phyloP scores from a whole-genome alignment of 2,888 invertebrate species.

The Caenorhabditis sp. region DNA sequence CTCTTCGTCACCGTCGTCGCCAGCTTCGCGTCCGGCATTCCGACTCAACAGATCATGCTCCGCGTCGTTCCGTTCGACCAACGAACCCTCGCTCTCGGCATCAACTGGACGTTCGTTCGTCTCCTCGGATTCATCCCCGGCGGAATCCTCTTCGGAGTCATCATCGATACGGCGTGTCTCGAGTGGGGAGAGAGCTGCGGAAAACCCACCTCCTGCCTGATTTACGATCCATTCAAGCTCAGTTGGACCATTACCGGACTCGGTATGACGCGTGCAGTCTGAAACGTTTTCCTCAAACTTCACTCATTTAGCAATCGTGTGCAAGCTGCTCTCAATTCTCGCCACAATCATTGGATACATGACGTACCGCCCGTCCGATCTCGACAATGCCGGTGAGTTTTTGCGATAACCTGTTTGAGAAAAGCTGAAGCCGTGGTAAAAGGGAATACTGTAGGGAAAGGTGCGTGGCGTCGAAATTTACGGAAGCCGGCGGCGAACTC shows the following conservation, averaged over 20 bases:
- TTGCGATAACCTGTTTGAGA: no score
- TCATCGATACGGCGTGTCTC: slow-evolving; percentile 77
- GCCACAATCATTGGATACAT: slow-evolving; percentile 77
- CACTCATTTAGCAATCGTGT: slow-evolving; percentile 76
- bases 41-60: slow-evolving; percentile 78
- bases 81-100: slow-evolving; percentile 77
- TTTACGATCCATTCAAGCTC: slow-evolving; percentile 75
- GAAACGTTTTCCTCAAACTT: background rate
- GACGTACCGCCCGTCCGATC: slow-evolving; percentile 74
- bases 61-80: slow-evolving; percentile 78
- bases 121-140: slow-evolving; percentile 77
- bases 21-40: slow-evolving; percentile 77
- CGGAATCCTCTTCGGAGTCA: slow-evolving; percentile 77
- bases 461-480: slow-evolving; percentile 41
- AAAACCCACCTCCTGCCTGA: slow-evolving; percentile 65
- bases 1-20: slow-evolving; percentile 77
- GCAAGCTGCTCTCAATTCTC: slow-evolving; percentile 77
- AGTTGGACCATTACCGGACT: slow-evolving; percentile 77
- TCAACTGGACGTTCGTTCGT: slow-evolving; percentile 78
- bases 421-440: background rate
- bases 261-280: slow-evolving; percentile 56
- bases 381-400: slow-evolving; percentile 67
- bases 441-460: slow-evolving; percentile 41
- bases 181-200: slow-evolving; percentile 76
- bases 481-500: background rate